Percentiles rank a stretch among this genome's conserved stretches.
These are phyloP conservation scores for Lutjanus argentimaculatus DNA, from an alignment of 2,797 vertebrate genomes.

Conservation along the genomic window DNA sequence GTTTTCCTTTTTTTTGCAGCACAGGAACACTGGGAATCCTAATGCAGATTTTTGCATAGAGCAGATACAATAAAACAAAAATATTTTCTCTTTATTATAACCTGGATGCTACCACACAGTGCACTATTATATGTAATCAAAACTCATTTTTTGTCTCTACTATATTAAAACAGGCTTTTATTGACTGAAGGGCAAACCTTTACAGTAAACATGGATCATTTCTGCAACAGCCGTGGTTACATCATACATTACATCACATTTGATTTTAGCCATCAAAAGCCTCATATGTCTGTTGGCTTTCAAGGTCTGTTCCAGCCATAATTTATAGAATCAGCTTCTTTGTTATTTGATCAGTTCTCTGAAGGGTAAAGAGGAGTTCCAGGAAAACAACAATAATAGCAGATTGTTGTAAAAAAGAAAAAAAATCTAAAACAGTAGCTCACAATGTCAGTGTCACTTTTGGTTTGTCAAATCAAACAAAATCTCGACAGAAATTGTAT, in stretches of 20 bases:
- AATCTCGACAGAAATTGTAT: constrained; percentile 23
- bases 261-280: constrained; percentile 40
- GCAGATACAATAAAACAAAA: neutral
- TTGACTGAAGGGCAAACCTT: constrained; percentile 2
- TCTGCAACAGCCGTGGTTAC: constrained; percentile 14
- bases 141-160: neutral
- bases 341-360: constrained; percentile 46
- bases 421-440: constrained; percentile 3
- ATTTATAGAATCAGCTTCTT: constrained; percentile 40
- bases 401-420: constrained; percentile 18
- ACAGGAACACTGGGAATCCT: neutral
- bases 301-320: constrained; percentile 35
- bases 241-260: constrained; percentile 33
- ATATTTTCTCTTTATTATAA: neutral
- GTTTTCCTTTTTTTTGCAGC: constrained; percentile 9
- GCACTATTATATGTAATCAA: neutral
- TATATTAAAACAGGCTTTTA: constrained; percentile 13
- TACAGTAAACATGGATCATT: constrained; percentile 11
- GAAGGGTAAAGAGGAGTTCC: constrained; percentile 41
- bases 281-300: constrained; percentile 30
- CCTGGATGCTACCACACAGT: neutral
- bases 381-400: constrained; percentile 27
- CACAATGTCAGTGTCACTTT: constrained; percentile 26
- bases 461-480: constrained; percentile 45
- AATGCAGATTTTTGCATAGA: constrained; percentile 1